Percentiles rank a stretch among this genome's conserved stretches.
Evolutionary conservation across 2,113 vertebrate species (phyloP).

Genomic region (human): DNA sequence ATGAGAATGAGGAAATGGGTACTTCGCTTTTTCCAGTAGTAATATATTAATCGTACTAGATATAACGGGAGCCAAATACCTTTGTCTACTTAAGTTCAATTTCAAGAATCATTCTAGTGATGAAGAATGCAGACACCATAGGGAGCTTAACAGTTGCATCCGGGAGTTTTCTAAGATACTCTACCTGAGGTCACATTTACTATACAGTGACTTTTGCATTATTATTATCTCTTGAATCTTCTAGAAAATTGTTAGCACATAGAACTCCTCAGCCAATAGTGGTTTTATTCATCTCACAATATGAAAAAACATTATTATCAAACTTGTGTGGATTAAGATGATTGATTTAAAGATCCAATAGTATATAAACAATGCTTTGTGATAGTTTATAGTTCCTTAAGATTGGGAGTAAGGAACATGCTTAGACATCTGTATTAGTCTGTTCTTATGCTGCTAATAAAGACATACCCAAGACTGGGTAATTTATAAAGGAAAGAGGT

Average conservation of each 20-base stretch:
- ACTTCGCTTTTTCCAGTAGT: background rate
- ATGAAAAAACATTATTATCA: background rate
- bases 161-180: background rate
- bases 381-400: conserved; percentile 14
- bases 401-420: background rate
- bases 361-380: background rate
- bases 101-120: conserved; percentile 21
- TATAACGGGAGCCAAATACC: background rate
- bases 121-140: background rate
- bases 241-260: background rate
- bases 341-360: background rate
- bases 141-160: background rate
- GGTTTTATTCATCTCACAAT: background rate
- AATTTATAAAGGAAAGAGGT: too few species aligned
- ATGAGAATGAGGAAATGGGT: conserved; percentile 12
- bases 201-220: background rate
- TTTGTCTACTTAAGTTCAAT: background rate
- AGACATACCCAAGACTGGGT: too few species aligned
- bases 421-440: background rate
- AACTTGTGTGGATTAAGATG: background rate
- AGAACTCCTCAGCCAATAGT: background rate
- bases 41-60: conserved; percentile 8
- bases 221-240: background rate
- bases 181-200: background rate
- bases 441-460: too few species aligned